phyloP scores from a whole-genome alignment of 2,113 vertebrate species.

The Sinosuthora webbiana region DNA sequence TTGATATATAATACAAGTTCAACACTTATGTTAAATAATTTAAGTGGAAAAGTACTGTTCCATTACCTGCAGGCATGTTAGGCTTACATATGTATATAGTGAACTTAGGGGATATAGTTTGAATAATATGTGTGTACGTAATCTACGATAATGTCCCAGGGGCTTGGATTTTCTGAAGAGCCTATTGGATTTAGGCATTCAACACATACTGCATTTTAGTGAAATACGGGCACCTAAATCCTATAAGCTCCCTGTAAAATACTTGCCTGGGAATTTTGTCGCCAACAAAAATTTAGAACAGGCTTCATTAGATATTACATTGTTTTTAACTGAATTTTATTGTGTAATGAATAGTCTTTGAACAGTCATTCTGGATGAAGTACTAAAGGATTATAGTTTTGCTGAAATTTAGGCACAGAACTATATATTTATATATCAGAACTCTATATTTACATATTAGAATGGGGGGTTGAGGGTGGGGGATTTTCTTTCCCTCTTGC shows the following conservation, averaged over 20 bases:
- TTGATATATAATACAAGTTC: constrained; percentile 62
- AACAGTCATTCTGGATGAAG: constrained; percentile 4
- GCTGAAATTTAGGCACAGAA: background rate
- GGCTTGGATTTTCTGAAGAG: constrained; percentile 43
- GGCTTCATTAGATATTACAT: background rate
- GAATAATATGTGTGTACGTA: constrained; percentile 42
- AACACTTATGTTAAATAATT: constrained; percentile 61
- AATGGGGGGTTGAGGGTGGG: background rate
- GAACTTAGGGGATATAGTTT: constrained; percentile 28
- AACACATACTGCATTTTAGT: background rate
- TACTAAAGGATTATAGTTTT: background rate
- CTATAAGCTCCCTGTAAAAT: constrained; percentile 26
- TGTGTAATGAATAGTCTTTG: constrained; percentile 7
- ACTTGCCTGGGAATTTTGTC: constrained; percentile 28
- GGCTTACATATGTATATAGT: constrained; percentile 59
- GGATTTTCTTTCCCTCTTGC: background rate
- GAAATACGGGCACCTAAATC: constrained; percentile 45
- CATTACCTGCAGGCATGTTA: constrained; percentile 55
- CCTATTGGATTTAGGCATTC: constrained; percentile 47
- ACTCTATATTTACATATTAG: background rate
- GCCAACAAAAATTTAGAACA: background rate
- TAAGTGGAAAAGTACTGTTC: constrained; percentile 61
- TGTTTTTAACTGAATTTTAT: constrained; percentile 38
- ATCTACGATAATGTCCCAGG: constrained; percentile 17
- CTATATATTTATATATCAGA: background rate